Evolutionary conservation across 2,797 vertebrate species (phyloP), one percentile per base, ranked within the genome.

Genomic region (Astyanax mexicanus): DNA sequence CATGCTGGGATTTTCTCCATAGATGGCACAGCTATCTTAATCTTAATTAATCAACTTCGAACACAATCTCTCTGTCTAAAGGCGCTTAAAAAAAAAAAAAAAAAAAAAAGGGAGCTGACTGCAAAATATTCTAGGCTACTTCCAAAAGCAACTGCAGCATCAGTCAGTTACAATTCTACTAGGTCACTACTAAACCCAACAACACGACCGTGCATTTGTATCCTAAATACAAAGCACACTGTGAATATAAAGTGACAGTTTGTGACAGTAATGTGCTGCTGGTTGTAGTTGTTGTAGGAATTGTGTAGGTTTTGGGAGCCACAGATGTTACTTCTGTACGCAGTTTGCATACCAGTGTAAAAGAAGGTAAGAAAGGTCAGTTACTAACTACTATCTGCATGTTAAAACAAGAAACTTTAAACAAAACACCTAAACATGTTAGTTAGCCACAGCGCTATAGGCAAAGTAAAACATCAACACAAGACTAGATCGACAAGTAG

Each of bases 81-180:
- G 81, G 82, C 75, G 81, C 27, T 84, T 81, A 37, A 52, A 68
- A 75, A 72, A 17, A 82, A 45, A 52, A 68, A 75, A 72, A 17
- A 82, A 45, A 65, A 13, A 25, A 65, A 44, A 57, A 6, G 1
- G 32, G 17, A 38, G 42, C 40, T 25, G 42, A 47, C 60, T 29
- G 15, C 21, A 13, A 35, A 51, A 40, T 60, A 27, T 49, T 68
- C 15, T 47, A 67, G 60, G 61, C 61, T 4, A 44, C 42, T 25
- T 74, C 27, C 13, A 17, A 67, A 60, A 7, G 21, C 15, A 42
- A 64, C 38, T 44, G 21, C 61, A 64, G 27, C n/a, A 60, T 57
- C 37, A 52, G 57, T 37, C 65, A 42, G 42, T 75, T 51, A 13
- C 54, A 11, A 61, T 32, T 29, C 15, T 25, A 23, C 12, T 32